phyloP scores from a whole-genome alignment of 2,888 invertebrate species.

The Nowickia ferox region DNA sequence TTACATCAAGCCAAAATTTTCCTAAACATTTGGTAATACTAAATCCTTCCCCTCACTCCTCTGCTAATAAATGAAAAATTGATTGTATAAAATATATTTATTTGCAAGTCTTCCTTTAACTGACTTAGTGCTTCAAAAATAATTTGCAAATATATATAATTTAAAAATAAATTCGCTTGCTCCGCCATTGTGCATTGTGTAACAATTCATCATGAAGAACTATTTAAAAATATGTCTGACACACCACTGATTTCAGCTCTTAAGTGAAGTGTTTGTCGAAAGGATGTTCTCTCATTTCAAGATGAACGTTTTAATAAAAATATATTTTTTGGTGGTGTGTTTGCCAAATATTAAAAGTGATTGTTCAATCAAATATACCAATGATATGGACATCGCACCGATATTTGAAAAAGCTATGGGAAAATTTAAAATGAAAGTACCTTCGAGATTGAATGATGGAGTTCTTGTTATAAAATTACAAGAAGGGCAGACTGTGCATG shows the following conservation, averaged over 20 bases:
- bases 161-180: not conserved
- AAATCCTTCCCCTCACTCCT: too few species aligned
- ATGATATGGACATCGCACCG: not conserved
- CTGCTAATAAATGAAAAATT: too few species aligned
- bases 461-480: not conserved
- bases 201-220: not conserved
- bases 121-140: too few species aligned
- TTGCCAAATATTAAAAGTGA: constrained; percentile 20
- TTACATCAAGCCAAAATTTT: too few species aligned
- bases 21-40: too few species aligned
- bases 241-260: not conserved
- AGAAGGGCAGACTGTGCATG: not conserved
- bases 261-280: not conserved
- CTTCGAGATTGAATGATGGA: not conserved
- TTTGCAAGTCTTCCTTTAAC: too few species aligned
- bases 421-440: constrained; percentile 24
- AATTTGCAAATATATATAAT: too few species aligned
- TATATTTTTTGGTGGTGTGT: constrained; percentile 7
- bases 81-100: too few species aligned
- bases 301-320: constrained; percentile 3
- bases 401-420: constrained; percentile 39
- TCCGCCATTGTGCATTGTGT: not conserved
- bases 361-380: constrained; percentile 14
- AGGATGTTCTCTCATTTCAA: not conserved
- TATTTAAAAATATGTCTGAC: not conserved